Evolutionary conservation across 2,113 vertebrate species (phyloP).

Genomic region (Micronycteris hirsuta): DNA sequence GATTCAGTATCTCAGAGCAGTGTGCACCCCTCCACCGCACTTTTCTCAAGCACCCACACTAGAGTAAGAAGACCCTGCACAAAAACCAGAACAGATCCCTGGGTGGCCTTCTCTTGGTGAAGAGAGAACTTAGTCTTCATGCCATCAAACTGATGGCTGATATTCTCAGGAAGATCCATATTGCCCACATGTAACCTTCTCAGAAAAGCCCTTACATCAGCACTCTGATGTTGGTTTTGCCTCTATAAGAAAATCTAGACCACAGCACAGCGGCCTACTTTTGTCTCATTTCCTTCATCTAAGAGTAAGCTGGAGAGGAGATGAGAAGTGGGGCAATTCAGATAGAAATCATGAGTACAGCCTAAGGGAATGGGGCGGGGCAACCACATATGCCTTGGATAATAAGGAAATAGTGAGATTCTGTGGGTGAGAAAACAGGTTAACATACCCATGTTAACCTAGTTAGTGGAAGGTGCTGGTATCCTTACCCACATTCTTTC

Average conservation of each 20-base stretch:
- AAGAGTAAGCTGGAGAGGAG: neutral
- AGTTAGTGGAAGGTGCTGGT: neutral
- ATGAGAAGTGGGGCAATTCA: neutral
- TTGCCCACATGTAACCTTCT: neutral
- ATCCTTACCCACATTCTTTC: neutral
- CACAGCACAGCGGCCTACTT: neutral
- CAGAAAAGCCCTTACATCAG: slow-evolving; percentile 54
- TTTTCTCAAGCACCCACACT: neutral
- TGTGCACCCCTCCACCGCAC: neutral
- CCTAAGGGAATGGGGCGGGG: neutral
- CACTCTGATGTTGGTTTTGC: slow-evolving; percentile 41
- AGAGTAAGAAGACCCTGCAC: neutral
- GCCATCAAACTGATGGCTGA: neutral
- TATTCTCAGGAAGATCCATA: neutral
- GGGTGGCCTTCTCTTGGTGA: neutral
- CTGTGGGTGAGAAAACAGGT: neutral
- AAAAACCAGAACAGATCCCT: neutral
- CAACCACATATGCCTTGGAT: neutral
- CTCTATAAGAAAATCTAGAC: slow-evolving; percentile 37
- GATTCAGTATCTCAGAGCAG: neutral
- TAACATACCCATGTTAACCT: neutral
- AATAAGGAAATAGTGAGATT: neutral
- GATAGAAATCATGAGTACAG: neutral
- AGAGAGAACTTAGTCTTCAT: neutral
- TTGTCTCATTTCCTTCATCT: slow-evolving; percentile 54